A percentile compares a stretch with the other conserved stretches of the same genome.
phyloP scores from a whole-genome alignment of 1,140 invertebrate genomes.

The Drosophila lowei region DNA sequence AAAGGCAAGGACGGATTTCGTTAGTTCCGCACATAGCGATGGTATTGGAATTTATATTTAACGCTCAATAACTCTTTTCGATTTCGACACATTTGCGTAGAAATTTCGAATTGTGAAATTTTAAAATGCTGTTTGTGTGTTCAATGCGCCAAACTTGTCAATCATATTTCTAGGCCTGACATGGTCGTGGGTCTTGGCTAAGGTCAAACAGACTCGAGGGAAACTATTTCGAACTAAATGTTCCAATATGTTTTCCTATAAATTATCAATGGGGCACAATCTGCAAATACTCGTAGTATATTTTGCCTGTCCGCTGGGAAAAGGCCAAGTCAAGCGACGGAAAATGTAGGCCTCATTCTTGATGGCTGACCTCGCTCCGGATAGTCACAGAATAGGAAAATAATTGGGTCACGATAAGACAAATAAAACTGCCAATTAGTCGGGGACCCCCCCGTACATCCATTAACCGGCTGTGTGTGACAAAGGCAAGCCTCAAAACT shows the following conservation, averaged over 20 bases:
- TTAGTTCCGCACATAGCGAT: conserved; percentile 41
- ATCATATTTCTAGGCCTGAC: conserved; percentile 55
- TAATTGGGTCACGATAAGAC: conserved; percentile 57
- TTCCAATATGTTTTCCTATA: conserved; percentile 53
- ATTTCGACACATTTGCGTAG: conserved; percentile 50
- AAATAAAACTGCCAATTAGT: conserved; percentile 55
- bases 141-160: conserved; percentile 66
- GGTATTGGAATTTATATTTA: conserved; percentile 75
- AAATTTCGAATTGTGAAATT: conserved; percentile 43
- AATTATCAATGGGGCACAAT: conserved; percentile 66
- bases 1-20: conserved; percentile 57
- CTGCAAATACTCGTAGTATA: conserved; percentile 33
- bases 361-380: conserved; percentile 47
- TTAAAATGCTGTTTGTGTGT: conserved; percentile 27
- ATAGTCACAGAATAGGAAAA: conserved; percentile 3
- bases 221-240: conserved; percentile 49
- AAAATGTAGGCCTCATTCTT: conserved; percentile 52
- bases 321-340: conserved; percentile 56
- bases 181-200: conserved; percentile 50
- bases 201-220: conserved; percentile 56
- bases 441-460: conserved; percentile 24
- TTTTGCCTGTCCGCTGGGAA: conserved; percentile 52
- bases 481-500: conserved; percentile 54
- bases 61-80: conserved; percentile 72
- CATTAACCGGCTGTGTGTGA: conserved; percentile 38